A percentile compares a stretch with the other conserved stretches of the same genome.
Evolutionary conservation across 2,797 vertebrate species (phyloP).

Genomic region (Tangara arthus): DNA sequence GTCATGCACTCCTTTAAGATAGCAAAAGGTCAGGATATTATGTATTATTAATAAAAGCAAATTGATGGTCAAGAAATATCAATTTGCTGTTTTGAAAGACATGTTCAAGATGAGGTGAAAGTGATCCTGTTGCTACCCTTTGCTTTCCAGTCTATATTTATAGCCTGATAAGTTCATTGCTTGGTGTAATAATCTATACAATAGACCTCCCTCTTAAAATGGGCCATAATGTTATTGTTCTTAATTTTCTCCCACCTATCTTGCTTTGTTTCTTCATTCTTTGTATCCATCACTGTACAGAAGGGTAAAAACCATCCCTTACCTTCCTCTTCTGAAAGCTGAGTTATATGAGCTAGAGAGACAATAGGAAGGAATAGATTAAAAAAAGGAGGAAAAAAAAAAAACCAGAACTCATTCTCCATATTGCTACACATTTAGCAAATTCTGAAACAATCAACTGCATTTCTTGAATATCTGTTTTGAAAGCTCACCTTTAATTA

Average conservation of each 20-base stretch:
- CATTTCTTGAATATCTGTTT: neutral
- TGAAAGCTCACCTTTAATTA: neutral
- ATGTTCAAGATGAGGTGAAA: neutral
- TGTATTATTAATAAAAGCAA: neutral
- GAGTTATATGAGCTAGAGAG: neutral
- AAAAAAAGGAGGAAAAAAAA: accelerated
- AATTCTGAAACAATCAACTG: neutral
- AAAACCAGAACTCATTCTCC: neutral
- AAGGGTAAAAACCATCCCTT: neutral
- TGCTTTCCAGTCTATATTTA: neutral
- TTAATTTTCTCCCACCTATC: neutral
- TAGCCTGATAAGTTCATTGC: neutral
- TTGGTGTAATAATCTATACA: neutral
- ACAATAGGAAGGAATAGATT: neutral
- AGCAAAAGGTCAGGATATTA: neutral
- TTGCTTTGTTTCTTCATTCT: neutral
- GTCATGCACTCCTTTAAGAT: neutral
- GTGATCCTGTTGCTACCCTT: neutral
- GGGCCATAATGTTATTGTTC: neutral
- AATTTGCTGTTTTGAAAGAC: neutral
- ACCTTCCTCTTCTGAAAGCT: neutral
- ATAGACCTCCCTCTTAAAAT: neutral
- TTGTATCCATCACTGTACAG: neutral
- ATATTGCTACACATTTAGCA: neutral
- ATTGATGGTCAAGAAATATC: neutral